A percentile compares a stretch with the other conserved stretches of the same genome.
phyloP scores from a whole-genome alignment of 2,888 invertebrate species.

The Dynastes hyllus region DNA sequence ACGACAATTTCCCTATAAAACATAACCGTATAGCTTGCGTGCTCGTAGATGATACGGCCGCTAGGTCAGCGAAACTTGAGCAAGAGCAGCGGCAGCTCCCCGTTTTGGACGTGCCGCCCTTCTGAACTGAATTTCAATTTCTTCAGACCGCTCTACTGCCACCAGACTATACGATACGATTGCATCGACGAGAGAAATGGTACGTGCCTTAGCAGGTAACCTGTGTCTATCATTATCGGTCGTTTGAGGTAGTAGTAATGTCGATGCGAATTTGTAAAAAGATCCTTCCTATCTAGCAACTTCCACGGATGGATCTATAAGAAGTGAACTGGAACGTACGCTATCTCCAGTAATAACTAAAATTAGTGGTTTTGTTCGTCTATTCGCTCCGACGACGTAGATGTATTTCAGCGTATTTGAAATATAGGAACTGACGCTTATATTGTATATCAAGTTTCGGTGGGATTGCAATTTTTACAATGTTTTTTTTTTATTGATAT shows the following conservation, averaged over 20 bases:
- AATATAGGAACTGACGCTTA: no score
- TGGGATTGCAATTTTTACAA: no score
- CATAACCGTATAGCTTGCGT: slow-evolving; percentile 37
- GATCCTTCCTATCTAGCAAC: no score
- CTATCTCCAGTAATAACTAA: background rate
- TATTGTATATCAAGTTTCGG: no score
- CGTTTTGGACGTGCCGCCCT: slow-evolving; percentile 33
- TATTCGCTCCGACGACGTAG: no score
- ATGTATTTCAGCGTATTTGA: no score
- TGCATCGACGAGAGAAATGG: background rate
- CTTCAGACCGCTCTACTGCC: background rate
- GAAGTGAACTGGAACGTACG: background rate
- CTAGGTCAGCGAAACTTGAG: slow-evolving; percentile 39
- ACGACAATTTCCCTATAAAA: slow-evolving; percentile 47
- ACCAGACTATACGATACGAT: background rate
- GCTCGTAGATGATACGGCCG: slow-evolving; percentile 33
- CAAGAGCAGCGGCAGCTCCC: background rate
- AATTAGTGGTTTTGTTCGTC: background rate
- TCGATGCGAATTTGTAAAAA: slow-evolving; percentile 8
- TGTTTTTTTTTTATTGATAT: no score
- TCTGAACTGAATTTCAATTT: slow-evolving; percentile 41
- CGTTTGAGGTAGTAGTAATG: slow-evolving; percentile 5
- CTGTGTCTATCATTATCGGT: slow-evolving; percentile 21
- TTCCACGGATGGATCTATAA: background rate
- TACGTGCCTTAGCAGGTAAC: slow-evolving; percentile 24